Evolutionary conservation across 2,797 vertebrate genomes (phyloP).

Genomic region (Cirrhinus molitorella): DNA sequence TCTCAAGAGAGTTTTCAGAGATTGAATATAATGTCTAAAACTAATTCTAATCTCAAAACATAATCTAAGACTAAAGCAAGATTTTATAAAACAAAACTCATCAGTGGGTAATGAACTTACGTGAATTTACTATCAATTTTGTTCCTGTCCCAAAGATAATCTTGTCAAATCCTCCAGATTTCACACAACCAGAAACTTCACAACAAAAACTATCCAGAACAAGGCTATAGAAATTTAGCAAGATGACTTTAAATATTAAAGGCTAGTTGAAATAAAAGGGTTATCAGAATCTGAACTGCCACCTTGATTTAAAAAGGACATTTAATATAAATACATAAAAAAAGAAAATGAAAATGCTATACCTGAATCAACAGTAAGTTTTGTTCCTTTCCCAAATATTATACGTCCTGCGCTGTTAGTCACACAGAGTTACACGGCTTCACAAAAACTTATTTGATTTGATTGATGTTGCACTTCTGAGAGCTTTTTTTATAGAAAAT

Average conservation of each 20-base stretch:
- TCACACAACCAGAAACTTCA: conserved; percentile 28
- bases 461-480: not conserved
- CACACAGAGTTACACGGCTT: conserved; percentile 24
- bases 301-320: not conserved
- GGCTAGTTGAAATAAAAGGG: not conserved
- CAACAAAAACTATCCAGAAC: not conserved
- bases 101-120: not conserved
- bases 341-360: not conserved
- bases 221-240: not conserved
- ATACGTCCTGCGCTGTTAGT: conserved; percentile 21
- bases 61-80: not conserved
- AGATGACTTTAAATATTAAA: not conserved
- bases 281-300: not conserved
- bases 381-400: conserved; percentile 54
- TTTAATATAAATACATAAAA: not conserved
- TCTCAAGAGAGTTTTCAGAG: not conserved
- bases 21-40: not conserved
- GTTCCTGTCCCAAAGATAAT: conserved; percentile 46
- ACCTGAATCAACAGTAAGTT: conserved; percentile 53
- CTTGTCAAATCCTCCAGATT: conserved; percentile 24
- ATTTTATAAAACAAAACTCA: not conserved
- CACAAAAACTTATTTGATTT: conserved; percentile 22
- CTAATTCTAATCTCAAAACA: not conserved
- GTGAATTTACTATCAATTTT: not conserved
- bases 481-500: not conserved